Evolutionary conservation across 2,113 vertebrate species (phyloP).

Genomic region (Heliornis fulica): DNA sequence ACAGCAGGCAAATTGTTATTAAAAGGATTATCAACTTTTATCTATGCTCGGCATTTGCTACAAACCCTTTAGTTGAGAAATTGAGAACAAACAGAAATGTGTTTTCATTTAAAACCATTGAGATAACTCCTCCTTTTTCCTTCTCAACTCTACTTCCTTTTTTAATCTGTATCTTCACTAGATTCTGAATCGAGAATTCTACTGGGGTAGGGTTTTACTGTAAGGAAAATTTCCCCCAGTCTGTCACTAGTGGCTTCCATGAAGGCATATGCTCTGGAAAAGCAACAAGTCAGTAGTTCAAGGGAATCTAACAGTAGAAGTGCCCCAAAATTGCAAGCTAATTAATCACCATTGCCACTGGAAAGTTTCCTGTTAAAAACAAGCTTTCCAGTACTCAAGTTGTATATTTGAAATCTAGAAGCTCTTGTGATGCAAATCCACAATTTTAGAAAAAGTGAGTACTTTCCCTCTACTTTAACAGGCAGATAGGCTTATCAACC

Average conservation of each 20-base stretch:
- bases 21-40: constrained; percentile 19
- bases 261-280: neutral
- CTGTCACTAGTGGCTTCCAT: neutral
- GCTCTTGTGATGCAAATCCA: neutral
- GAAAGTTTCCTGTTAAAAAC: neutral
- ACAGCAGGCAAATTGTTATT: neutral
- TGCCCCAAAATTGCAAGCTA: neutral
- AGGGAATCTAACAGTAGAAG: neutral
- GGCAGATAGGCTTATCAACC: neutral
- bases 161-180: neutral
- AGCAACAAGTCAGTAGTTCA: neutral
- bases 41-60: neutral
- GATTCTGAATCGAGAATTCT: neutral
- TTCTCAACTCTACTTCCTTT: neutral
- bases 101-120: neutral
- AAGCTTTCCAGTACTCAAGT: neutral
- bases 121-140: neutral
- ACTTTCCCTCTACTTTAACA: neutral
- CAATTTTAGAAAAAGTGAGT: neutral
- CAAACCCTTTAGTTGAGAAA: constrained; percentile 15
- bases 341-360: neutral
- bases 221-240: neutral
- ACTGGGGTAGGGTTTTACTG: neutral
- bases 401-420: neutral
- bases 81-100: neutral